These are phyloP conservation scores for Cossypha caffra DNA, from an alignment of 2,797 vertebrate genomes.

Conservation along the genomic window DNA sequence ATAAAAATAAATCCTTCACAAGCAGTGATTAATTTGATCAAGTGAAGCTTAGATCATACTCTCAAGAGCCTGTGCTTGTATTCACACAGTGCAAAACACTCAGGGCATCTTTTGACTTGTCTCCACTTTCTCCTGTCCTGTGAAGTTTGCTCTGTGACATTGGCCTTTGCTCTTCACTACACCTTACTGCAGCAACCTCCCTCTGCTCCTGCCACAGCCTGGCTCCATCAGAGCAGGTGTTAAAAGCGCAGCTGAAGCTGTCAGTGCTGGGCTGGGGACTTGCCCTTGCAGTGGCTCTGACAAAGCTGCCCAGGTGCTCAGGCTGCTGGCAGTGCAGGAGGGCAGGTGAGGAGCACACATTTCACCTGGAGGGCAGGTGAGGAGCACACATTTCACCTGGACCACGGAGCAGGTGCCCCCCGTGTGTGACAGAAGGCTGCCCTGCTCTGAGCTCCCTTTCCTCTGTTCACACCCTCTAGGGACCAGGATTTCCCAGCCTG, in stretches of 20 bases:
- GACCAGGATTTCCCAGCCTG: not conserved
- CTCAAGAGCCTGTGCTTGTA: not conserved
- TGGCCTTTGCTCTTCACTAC: not conserved
- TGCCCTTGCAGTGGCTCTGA: rapidly evolving
- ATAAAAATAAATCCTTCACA: not conserved
- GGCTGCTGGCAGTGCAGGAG: not conserved
- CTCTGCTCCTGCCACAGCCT: not conserved
- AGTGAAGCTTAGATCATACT: not conserved
- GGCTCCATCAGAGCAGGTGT: not conserved
- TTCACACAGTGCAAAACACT: not conserved
- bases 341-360: rapidly evolving
- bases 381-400: rapidly evolving
- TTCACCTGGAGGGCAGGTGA: rapidly evolving
- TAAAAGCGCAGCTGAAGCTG: not conserved
- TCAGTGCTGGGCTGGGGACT: not conserved
- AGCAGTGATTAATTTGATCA: not conserved
- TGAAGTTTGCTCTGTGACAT: rapidly evolving
- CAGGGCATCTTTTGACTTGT: not conserved
- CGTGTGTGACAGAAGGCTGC: not conserved
- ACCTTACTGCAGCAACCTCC: not conserved
- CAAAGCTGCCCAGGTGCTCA: not conserved
- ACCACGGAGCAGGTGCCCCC: rapidly evolving
- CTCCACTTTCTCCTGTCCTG: not conserved
- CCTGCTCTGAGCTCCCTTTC: not conserved
- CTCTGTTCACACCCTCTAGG: not conserved